These are phyloP conservation scores for Leptothorax acervorum DNA, from an alignment of 2,888 invertebrate genomes.

Conservation along the genomic window DNA sequence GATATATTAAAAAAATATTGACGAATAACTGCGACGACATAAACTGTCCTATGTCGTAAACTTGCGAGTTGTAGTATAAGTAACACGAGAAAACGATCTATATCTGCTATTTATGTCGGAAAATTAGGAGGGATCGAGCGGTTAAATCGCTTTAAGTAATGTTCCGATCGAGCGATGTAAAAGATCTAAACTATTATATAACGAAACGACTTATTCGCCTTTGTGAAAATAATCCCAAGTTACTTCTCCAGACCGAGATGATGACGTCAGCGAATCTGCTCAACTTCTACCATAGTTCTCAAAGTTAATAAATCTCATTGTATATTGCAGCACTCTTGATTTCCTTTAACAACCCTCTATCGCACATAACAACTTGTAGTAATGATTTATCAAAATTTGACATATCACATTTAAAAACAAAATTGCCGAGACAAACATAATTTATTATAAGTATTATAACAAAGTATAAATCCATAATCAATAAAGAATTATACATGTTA, in stretches of 20 bases:
- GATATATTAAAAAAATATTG: background rate
- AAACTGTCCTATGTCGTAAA: background rate
- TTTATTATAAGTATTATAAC: conserved; percentile 8
- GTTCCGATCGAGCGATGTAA: conserved; percentile 5
- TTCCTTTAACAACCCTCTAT: background rate
- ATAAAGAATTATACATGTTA: background rate
- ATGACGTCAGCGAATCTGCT: conserved; percentile 6
- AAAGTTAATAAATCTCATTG: conserved; percentile 44
- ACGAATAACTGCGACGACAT: background rate
- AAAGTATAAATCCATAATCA: conserved; percentile 8
- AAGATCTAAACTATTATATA: conserved; percentile 23
- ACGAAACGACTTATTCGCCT: background rate
- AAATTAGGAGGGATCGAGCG: background rate
- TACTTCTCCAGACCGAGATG: conserved; percentile 17
- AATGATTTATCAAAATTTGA: background rate
- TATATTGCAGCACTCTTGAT: conserved; percentile 1
- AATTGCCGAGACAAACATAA: background rate
- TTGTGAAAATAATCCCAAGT: conserved; percentile 20
- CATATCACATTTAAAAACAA: background rate
- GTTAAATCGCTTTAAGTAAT: background rate
- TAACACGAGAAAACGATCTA: background rate
- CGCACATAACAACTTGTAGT: background rate
- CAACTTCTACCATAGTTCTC: conserved; percentile 18
- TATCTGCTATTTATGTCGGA: background rate
- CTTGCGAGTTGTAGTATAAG: background rate